Evolutionary conservation across 2,113 vertebrate genomes (phyloP).

Genomic region (Bufo gargarizans): DNA sequence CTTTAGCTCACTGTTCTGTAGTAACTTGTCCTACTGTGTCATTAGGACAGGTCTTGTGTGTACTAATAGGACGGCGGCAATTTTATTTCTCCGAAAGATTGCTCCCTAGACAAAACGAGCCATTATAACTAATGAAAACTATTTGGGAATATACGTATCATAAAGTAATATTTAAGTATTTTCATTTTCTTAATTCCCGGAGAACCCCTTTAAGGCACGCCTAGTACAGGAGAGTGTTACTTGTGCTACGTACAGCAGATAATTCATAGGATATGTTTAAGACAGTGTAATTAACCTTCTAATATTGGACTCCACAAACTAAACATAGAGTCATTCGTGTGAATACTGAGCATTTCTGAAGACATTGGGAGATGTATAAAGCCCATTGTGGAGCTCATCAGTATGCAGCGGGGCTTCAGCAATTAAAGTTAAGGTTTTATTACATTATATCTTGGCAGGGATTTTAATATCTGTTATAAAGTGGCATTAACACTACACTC

Average conservation of each 20-base stretch:
- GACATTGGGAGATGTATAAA: neutral
- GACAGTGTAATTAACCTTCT: neutral
- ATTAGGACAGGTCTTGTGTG: too few species aligned
- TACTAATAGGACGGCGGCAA: too few species aligned
- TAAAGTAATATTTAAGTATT: too few species aligned
- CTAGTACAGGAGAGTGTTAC: neutral
- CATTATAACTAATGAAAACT: too few species aligned
- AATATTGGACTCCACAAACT: neutral
- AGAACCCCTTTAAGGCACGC: too few species aligned
- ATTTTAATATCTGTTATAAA: conserved; percentile 40
- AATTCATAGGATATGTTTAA: neutral
- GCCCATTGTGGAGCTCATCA: conserved; percentile 25
- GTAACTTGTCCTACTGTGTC: too few species aligned
- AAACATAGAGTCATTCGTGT: neutral
- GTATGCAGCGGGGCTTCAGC: neutral
- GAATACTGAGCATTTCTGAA: neutral
- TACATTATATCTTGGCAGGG: conserved; percentile 33
- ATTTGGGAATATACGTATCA: too few species aligned
- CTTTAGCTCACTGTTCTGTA: too few species aligned
- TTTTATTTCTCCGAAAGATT: too few species aligned
- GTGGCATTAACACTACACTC: conserved; percentile 22
- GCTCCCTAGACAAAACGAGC: too few species aligned
- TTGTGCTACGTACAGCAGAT: neutral
- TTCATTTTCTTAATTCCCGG: too few species aligned
- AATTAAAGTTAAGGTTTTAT: conserved; percentile 30